These are phyloP conservation scores for Brachionus koreanus DNA, from an alignment of 1,140 invertebrate species.

Conservation along the genomic window DNA sequence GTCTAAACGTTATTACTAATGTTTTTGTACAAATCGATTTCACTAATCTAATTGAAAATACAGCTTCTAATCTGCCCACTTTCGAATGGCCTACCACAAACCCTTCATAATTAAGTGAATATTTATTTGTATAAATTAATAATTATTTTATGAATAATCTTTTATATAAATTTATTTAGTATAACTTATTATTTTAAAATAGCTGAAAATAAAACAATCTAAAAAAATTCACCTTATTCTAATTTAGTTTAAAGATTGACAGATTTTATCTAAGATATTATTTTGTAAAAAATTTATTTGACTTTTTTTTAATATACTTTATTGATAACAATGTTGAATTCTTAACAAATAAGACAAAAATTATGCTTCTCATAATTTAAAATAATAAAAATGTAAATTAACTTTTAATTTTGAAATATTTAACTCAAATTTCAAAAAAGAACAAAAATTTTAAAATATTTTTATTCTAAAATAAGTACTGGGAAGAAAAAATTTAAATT, in stretches of 20 bases:
- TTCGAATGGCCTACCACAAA: conserved; percentile 19
- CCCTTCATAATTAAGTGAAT: neutral
- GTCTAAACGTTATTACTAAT: conserved; percentile 27
- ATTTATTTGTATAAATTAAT: neutral
- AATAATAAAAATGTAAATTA: neutral
- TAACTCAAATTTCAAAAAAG: neutral
- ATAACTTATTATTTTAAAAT: neutral
- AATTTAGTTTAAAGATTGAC: neutral
- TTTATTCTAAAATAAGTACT: neutral
- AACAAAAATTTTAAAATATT: neutral
- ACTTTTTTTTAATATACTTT: too few relatives aligned
- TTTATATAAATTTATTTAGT: neutral
- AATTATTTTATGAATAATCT: neutral
- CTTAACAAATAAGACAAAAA: neutral
- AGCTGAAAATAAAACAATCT: neutral
- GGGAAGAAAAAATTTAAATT: neutral
- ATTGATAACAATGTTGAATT: too few relatives aligned
- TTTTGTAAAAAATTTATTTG: too few relatives aligned
- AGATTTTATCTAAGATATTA: too few relatives aligned
- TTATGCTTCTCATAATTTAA: neutral
- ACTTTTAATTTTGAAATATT: neutral
- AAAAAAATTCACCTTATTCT: neutral
- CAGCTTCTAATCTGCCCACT: neutral
- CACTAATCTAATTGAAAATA: neutral
- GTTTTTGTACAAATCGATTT: conserved; percentile 43